phyloP scores from a whole-genome alignment of 2,113 vertebrate genomes.

The Notechis scutatus region DNA sequence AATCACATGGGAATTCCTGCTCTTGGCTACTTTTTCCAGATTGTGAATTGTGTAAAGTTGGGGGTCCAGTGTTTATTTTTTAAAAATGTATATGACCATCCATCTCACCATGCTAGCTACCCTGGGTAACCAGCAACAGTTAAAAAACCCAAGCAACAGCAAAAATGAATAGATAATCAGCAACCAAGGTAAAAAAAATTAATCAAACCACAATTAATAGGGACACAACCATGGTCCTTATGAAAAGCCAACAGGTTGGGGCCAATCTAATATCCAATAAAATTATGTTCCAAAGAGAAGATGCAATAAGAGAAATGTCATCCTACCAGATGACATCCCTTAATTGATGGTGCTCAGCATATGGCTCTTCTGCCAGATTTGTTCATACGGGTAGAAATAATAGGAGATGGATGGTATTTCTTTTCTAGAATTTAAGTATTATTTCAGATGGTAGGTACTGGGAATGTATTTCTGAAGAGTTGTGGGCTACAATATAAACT shows the following conservation, averaged over 20 bases:
- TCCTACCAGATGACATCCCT: background rate
- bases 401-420: background rate
- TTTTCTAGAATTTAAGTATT: background rate
- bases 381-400: background rate
- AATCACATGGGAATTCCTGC: background rate
- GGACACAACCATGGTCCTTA: background rate
- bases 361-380: background rate
- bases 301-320: background rate
- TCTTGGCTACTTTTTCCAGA: background rate
- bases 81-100: background rate
- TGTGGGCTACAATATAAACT: background rate
- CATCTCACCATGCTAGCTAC: background rate
- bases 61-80: background rate
- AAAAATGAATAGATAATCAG: background rate
- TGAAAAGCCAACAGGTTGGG: background rate
- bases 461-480: background rate
- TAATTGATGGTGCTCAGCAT: background rate
- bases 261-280: background rate
- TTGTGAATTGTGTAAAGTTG: background rate
- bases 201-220: background rate
- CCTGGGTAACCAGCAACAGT: background rate
- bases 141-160: background rate
- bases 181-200: background rate
- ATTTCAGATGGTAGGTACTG: background rate
- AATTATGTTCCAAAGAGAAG: background rate